Conservation (phyloP, 2,113 vertebrate species). For the Limanda limanda region DNA sequence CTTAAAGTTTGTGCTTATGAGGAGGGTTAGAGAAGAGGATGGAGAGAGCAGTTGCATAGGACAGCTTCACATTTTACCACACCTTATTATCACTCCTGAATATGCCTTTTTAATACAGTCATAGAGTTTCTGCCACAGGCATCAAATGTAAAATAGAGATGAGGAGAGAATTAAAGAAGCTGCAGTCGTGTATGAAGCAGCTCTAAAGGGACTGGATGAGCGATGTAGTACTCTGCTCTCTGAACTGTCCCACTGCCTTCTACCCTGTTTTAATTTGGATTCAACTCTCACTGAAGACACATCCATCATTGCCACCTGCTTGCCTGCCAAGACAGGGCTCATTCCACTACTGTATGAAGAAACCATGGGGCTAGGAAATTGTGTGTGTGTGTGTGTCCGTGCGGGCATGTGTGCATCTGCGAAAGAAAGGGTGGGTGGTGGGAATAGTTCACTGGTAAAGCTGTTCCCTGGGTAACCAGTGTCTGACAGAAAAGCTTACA, state of each 20-base stretch:
- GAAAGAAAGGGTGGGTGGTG: background rate
- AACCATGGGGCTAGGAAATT: slow-evolving; percentile 24
- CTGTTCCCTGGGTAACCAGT: slow-evolving; percentile 1
- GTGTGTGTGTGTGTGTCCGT: background rate
- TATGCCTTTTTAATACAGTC: background rate
- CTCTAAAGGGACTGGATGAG: background rate
- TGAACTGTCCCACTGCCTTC: slow-evolving; percentile 13
- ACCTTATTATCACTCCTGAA: slow-evolving; percentile 1
- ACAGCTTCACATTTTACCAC: background rate
- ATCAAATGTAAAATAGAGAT: too few relatives aligned
- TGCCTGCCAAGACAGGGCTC: slow-evolving; percentile 20
- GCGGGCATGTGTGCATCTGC: background rate
- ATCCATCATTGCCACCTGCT: slow-evolving; percentile 25
- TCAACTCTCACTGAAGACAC: slow-evolving; percentile 18
- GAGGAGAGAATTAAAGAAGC: background rate
- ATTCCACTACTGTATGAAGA: slow-evolving; percentile 12
- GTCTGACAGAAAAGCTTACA: slow-evolving; percentile 24
- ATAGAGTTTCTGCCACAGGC: background rate
- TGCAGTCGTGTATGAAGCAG: background rate
- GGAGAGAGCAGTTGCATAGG: too few relatives aligned
- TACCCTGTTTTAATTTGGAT: slow-evolving; percentile 24
- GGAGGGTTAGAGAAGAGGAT: too few relatives aligned
- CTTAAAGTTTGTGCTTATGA: background rate
- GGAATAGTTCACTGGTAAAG: slow-evolving; percentile 23
- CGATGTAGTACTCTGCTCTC: background rate